Base-by-base conservation (phyloP, 2,888 invertebrate species). In the Drosophila prostipennis region DNA sequence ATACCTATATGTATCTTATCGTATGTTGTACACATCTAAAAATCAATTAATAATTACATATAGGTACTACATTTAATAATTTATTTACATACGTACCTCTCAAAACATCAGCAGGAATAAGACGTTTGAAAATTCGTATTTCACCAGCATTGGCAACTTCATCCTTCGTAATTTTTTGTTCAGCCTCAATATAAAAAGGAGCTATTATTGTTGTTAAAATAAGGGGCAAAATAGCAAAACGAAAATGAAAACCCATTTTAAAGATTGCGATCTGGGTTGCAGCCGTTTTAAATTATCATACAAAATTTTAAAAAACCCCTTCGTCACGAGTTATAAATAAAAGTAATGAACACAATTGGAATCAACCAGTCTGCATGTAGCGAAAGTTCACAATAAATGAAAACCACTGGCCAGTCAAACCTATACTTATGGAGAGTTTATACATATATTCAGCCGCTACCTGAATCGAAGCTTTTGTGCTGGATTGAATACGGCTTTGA, bases 21-120 rank as follows among this genome's bases (percentile, higher is more conserved):
- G 32, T 29, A 29, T 29, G 7, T 29, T 29, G 29, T 29, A 29
- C 29, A 29, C 6, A 29, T 29, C 6, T 29, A 29, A 7, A 29
- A 29, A 7, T 29, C 29, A 29, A 29, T 29, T 29, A 7, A 29
- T 29, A 29, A 29, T 29, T 29, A 26, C 10, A 7, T 10, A 11
- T 34, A 11, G 5, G 14, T 39, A 39, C 7, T 16, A 14, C 3
- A 6, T 8, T 11, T 4, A 11, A 37, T 6, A 37, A 37, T 37
- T n/a, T 6, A 6, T 37, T 2, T 14, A 48, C 40, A 26, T 49
- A 42, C 23, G 6, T 23, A 97, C 97, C 97, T 94, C 97, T 95
- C 74, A 97, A 94, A 40, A 97, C 96, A 92, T 97, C 97, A 85
- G 97, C 97, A 43, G 97, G 97, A 85, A 97, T 97, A 79, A 97